A percentile compares a stretch with the other conserved stretches of the same genome.
phyloP scores from a whole-genome alignment of 2,797 vertebrate genomes.

The Anniella stebbinsi region DNA sequence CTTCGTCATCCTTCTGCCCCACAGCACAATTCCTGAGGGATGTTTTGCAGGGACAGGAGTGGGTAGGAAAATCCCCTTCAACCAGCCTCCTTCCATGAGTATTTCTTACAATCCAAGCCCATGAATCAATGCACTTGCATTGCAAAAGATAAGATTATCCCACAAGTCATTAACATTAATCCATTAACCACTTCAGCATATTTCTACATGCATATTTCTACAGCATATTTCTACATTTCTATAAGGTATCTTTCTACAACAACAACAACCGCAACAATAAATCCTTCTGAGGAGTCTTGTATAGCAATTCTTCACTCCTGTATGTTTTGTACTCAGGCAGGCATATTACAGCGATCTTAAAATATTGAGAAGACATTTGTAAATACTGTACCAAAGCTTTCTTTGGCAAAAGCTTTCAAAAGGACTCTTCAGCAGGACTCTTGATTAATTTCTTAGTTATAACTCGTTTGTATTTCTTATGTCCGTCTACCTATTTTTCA shows the following conservation, averaged over 20 bases:
- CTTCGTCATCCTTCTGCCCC: neutral
- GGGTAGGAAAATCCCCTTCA: neutral
- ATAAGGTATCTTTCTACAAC: too few species aligned
- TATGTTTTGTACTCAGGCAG: neutral
- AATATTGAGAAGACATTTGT: slow-evolving; percentile 18
- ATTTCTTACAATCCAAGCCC: neutral
- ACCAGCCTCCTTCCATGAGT: neutral
- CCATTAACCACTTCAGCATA: neutral
- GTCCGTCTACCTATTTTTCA: neutral
- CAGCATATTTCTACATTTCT: neutral
- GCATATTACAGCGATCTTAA: slow-evolving; percentile 8
- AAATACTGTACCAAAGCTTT: slow-evolving; percentile 7
- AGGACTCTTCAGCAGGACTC: neutral
- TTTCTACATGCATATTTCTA: neutral
- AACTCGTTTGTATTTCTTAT: neutral
- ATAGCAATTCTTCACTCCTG: slow-evolving; percentile 3
- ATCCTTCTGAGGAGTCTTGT: neutral
- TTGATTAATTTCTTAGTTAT: neutral
- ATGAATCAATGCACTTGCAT: neutral
- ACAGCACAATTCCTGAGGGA: neutral
- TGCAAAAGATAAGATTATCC: slow-evolving; percentile 26
- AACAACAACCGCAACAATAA: neutral
- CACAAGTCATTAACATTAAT: neutral
- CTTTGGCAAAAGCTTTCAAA: neutral
- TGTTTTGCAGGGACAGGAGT: neutral